phyloP scores from a whole-genome alignment of 2,888 invertebrate species.

The Pristionchus arcanus region DNA sequence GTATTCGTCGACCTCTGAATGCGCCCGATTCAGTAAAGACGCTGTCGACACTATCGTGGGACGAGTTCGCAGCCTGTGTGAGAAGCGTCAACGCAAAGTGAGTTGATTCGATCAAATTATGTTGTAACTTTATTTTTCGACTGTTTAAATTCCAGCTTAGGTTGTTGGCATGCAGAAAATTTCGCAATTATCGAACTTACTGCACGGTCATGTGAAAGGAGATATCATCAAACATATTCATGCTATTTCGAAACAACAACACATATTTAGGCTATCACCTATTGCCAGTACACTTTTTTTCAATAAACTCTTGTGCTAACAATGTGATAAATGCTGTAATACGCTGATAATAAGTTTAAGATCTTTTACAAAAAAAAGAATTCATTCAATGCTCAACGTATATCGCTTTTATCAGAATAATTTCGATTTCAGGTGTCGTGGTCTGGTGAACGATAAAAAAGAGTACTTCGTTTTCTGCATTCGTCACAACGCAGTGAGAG shows the following conservation, averaged over 20 bases:
- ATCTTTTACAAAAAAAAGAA: too few relatives aligned
- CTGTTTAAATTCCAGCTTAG: too few relatives aligned
- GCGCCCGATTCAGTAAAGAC: constrained; percentile 35
- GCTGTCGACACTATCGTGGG: constrained; percentile 10
- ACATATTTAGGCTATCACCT: too few relatives aligned
- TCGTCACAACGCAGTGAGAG: background rate
- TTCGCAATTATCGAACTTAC: background rate
- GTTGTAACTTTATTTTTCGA: too few relatives aligned
- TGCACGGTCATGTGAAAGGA: background rate
- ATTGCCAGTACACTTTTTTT: too few relatives aligned
- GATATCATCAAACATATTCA: background rate
- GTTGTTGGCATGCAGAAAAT: too few relatives aligned
- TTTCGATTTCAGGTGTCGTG: constrained; percentile 35
- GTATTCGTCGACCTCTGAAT: constrained; percentile 21
- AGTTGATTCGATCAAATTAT: background rate
- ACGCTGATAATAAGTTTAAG: too few relatives aligned
- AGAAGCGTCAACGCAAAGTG: constrained; percentile 48
- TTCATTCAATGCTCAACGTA: too few relatives aligned
- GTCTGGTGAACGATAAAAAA: constrained; percentile 1
- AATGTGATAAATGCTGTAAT: too few relatives aligned
- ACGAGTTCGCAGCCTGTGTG: constrained; percentile 53
- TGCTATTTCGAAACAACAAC: background rate
- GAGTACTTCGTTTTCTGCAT: constrained; percentile 45
- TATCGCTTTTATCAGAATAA: too few relatives aligned
- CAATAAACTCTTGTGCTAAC: too few relatives aligned